Evolutionary conservation across 1,140 invertebrate species (phyloP).

Genomic region (Diabrotica undecimpunctata): DNA sequence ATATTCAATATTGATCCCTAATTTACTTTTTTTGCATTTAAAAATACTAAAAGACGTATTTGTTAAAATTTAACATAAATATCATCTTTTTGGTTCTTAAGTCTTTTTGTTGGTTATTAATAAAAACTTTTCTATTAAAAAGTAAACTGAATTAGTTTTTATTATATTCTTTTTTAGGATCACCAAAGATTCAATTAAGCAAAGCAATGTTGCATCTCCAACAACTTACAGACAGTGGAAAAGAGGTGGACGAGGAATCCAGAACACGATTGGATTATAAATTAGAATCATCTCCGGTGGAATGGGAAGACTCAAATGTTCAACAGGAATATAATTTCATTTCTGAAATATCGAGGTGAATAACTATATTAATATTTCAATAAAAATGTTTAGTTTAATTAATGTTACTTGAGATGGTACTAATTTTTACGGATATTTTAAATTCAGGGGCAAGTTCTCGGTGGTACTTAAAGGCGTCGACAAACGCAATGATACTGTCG

Average conservation of each 20-base stretch:
- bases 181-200: conserved; percentile 68
- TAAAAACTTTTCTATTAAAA: too few relatives aligned
- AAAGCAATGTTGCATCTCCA: conserved; percentile 80
- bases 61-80: too few relatives aligned
- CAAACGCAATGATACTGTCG: conserved; percentile 64
- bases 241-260: conserved; percentile 64
- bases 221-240: conserved; percentile 74
- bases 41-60: too few relatives aligned
- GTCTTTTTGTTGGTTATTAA: too few relatives aligned
- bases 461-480: conserved; percentile 80
- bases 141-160: too few relatives aligned
- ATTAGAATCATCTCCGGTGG: conserved; percentile 67
- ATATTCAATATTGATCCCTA: too few relatives aligned
- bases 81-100: too few relatives aligned
- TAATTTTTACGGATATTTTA: conserved; percentile 23
- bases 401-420: not conserved
- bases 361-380: not conserved
- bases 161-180: conserved; percentile 36
- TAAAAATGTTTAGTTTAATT: conserved; percentile 5
- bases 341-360: conserved; percentile 66
- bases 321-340: conserved; percentile 77
- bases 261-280: conserved; percentile 67
- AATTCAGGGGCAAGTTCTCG: conserved; percentile 74
- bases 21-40: too few relatives aligned
- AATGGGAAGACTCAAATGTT: conserved; percentile 65